Conservation (phyloP, 2,797 vertebrate species). For the Furcifer pardalis region DNA sequence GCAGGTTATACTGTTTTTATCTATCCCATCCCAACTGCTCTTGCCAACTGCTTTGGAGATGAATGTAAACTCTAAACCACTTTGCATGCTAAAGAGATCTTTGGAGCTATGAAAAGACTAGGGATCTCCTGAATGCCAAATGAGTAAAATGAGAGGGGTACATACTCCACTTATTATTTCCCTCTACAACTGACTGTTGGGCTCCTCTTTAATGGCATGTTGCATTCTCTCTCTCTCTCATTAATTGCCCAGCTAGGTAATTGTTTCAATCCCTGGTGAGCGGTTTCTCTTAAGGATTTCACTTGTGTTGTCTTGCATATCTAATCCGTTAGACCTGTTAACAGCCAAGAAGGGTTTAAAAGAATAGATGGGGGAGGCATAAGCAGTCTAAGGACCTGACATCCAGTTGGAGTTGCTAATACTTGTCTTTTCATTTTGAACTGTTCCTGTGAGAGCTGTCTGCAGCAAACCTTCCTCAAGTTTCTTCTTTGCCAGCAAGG, state of each 20-base stretch:
- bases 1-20: not conserved
- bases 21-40: not conserved
- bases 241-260: not conserved
- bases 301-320: conserved; percentile 6
- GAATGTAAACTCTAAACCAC: not conserved
- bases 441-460: not conserved
- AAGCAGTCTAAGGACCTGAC: not conserved
- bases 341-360: not conserved
- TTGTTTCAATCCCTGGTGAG: not conserved
- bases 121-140: not conserved
- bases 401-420: rapidly evolving
- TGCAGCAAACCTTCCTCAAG: not conserved
- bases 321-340: conserved; percentile 21
- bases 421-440: not conserved
- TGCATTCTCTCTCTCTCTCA: not conserved
- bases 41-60: not conserved
- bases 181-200: not conserved
- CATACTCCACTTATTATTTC: too few species aligned
- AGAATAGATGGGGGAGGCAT: rapidly evolving
- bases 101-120: not conserved
- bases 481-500: not conserved
- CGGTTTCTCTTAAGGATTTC: not conserved
- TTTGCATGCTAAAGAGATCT: not conserved
- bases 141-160: not conserved
- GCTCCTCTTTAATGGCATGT: not conserved